A percentile compares a stretch with the other conserved stretches of the same genome.
Evolutionary conservation across 2,797 vertebrate genomes (phyloP).

Genomic region (Vespertilio murinus): DNA sequence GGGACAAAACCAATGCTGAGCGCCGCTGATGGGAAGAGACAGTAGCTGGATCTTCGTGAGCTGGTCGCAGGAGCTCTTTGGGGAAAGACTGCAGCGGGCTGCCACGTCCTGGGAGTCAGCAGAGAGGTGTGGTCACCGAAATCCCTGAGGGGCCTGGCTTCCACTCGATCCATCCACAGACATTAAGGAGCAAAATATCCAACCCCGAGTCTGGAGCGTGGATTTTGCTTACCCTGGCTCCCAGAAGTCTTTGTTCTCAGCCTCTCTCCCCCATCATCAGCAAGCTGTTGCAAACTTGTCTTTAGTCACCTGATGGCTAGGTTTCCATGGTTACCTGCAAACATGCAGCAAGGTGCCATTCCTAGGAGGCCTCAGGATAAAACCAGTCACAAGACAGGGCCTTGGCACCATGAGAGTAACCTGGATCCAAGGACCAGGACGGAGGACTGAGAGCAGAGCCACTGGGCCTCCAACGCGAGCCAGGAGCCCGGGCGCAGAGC

Average conservation of each 20-base stretch:
- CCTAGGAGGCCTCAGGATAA: constrained; percentile 15
- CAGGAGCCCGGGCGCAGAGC: background rate
- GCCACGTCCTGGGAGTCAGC: background rate
- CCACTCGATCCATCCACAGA: too few species aligned
- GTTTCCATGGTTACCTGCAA: constrained; percentile 75
- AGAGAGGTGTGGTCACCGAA: background rate
- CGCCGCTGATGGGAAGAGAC: background rate
- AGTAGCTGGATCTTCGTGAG: background rate
- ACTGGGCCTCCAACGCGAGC: background rate
- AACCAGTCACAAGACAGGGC: constrained; percentile 9
- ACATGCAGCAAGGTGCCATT: constrained; percentile 43
- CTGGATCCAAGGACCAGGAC: background rate
- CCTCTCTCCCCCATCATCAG: constrained; percentile 7
- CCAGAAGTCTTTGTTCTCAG: constrained; percentile 56
- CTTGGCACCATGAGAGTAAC: background rate
- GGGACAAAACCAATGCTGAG: background rate
- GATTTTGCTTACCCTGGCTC: constrained; percentile 15
- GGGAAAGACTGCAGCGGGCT: background rate
- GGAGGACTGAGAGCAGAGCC: background rate
- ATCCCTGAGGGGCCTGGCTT: background rate
- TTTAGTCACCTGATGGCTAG: constrained; percentile 32
- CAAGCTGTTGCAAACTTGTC: constrained; percentile 35
- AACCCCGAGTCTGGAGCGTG: background rate
- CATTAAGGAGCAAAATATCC: constrained; percentile 29
- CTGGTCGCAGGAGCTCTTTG: background rate